phyloP scores from a whole-genome alignment of 1,140 invertebrate species.

The Gerris buenoi region DNA sequence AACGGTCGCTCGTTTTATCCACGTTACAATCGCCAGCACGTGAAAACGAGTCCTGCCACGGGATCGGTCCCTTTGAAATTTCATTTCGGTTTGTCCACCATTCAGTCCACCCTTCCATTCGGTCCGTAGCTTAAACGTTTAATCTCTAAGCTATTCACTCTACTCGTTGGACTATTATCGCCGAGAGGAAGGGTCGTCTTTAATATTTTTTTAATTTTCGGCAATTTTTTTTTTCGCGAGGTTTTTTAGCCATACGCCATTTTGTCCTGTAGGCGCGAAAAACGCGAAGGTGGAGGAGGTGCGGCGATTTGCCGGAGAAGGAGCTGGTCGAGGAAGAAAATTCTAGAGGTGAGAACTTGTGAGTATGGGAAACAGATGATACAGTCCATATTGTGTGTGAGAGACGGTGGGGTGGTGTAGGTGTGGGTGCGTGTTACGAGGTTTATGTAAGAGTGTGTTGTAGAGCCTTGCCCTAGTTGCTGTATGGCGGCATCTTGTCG shows the following conservation, averaged over 20 bases:
- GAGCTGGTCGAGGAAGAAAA: neutral
- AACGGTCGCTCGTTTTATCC: neutral
- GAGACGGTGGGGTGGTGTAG: neutral
- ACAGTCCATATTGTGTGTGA: neutral
- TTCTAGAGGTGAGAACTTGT: neutral
- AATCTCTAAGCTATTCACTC: no score
- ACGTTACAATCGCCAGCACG: no score
- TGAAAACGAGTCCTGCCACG: neutral
- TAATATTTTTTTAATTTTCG: neutral
- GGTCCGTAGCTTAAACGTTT: neutral
- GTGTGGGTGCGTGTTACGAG: neutral
- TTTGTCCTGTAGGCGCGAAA: constrained; percentile 14
- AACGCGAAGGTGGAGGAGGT: neutral
- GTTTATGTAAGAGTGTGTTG: neutral
- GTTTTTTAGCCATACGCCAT: constrained; percentile 8
- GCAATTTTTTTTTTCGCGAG: no score
- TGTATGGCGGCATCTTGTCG: no score
- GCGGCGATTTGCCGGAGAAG: neutral
- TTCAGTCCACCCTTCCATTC: neutral
- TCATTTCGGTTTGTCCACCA: neutral
- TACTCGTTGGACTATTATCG: no score
- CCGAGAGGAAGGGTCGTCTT: no score
- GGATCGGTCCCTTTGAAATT: neutral
- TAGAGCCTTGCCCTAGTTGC: neutral
- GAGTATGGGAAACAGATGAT: neutral